Percentiles rank a stretch among this genome's conserved stretches.
phyloP scores from a whole-genome alignment of 2,888 invertebrate species.

The Papilio demoleus region DNA sequence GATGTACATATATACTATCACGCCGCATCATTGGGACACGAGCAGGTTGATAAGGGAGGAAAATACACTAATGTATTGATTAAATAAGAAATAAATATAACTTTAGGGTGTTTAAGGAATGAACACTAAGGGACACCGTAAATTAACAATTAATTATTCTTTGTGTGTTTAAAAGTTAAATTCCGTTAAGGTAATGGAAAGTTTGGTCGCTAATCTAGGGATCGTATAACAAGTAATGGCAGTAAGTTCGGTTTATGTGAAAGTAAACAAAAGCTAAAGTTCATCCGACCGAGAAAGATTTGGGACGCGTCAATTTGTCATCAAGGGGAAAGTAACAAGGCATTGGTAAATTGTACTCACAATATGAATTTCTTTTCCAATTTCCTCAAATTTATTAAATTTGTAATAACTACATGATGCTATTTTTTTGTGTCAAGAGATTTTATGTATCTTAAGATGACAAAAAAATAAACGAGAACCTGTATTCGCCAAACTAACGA shows the following conservation, averaged over 20 bases:
- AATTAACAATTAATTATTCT: neutral
- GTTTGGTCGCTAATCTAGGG: slow-evolving; percentile 7
- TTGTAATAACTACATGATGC: too few relatives aligned
- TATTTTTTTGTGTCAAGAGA: too few relatives aligned
- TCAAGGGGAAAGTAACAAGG: neutral
- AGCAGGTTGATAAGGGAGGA: too few relatives aligned
- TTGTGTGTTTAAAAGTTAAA: neutral
- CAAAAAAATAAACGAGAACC: too few relatives aligned
- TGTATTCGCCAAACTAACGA: too few relatives aligned
- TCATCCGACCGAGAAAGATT: slow-evolving; percentile 19
- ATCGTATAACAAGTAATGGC: slow-evolving; percentile 13
- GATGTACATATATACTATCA: too few relatives aligned
- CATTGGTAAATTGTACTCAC: neutral
- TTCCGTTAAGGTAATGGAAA: slow-evolving; percentile 7
- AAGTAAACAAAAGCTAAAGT: neutral
- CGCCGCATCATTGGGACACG: too few relatives aligned
- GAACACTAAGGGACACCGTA: too few relatives aligned
- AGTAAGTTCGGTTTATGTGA: slow-evolving; percentile 1
- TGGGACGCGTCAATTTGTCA: slow-evolving; percentile 26
- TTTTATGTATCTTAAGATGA: too few relatives aligned
- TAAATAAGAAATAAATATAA: too few relatives aligned
- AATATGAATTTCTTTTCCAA: neutral
- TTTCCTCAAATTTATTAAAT: neutral
- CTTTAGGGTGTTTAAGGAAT: too few relatives aligned
- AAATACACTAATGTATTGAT: too few relatives aligned